These are phyloP conservation scores for Tragelaphus strepsiceros DNA, from an alignment of 2,113 vertebrate species.

Conservation along the genomic window DNA sequence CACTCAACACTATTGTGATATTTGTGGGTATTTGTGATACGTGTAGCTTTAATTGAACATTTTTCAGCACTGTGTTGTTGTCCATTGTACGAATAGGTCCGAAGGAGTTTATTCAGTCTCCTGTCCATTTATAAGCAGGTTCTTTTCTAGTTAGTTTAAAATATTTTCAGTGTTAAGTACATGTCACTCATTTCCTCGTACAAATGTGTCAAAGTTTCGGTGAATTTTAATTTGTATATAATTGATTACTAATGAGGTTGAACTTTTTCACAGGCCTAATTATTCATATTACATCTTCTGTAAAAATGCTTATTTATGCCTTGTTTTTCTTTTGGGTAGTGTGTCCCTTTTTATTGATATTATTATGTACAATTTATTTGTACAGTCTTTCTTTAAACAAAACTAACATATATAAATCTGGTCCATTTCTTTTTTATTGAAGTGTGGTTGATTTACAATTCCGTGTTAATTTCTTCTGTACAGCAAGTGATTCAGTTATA, in stretches of 20 bases:
- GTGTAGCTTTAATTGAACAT: rapidly evolving
- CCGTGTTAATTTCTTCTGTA: not conserved
- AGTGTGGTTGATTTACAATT: not conserved
- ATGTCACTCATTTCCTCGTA: not conserved
- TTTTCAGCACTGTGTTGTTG: rapidly evolving
- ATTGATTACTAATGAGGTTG: not conserved
- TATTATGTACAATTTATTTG: not conserved
- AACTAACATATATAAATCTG: not conserved
- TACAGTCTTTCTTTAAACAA: not conserved
- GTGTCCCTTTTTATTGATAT: not conserved
- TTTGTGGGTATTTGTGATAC: rapidly evolving
- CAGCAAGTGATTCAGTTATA: not conserved
- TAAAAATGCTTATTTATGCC: not conserved
- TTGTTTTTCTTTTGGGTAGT: not conserved
- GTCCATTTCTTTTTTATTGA: not conserved
- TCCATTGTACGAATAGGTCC: rapidly evolving
- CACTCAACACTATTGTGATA: rapidly evolving
- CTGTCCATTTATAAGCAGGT: rapidly evolving
- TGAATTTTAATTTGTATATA: not conserved
- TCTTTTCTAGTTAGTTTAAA: not conserved
- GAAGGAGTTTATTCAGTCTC: rapidly evolving
- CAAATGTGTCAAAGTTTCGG: not conserved
- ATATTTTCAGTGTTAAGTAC: not conserved
- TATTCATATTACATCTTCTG: not conserved
- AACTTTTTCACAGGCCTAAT: not conserved